Base-by-base conservation (phyloP, 2,888 invertebrate genomes). In the Ophioninae sp. region DNA sequence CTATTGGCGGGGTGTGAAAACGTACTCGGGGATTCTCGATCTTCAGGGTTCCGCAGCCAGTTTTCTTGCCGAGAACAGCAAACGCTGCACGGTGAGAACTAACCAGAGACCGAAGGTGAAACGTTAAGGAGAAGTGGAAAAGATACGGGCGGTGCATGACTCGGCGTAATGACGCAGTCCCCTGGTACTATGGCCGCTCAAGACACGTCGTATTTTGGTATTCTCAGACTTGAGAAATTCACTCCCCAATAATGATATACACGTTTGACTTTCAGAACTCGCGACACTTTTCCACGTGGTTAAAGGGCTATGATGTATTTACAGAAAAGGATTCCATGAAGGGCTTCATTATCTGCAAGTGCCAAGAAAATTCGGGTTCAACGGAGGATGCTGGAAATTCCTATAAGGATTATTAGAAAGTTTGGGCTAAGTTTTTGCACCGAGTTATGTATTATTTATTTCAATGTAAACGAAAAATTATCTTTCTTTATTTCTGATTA, bases 91-190 rank as follows among this genome's bases (percentile, higher is more conserved):
- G 84, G 75, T 69, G 44, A 44, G 57, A 83, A 67, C 64, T 56
- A 72, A 65, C 37, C 23, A 20, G 17, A 80, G 83, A 81, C 82
- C 78, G 44, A 69, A 68, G 64, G 39, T 50, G 39, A 23, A 82
- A 30, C n/a, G 72, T 67, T 76, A 65, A 61, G 75, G 68, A 59
- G 79, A 85, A 87, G 68, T 72, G 76, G 84, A 83, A 87, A 87
- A 89, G 85, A 87, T 87, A 88, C 85, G 87, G 86, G 79, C 64
- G 62, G 85, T 56, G 84, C 87, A 87, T 88, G 87, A 88, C 87
- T 87, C 86, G 87, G 85, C 82, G 85, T 79, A 84, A 85, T 81
- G 75, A 73, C 80, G 61, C 57, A 21, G 20, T 62, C 44, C 68
- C 72, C 82, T 75, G 64, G 56, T 64, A 62, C 79, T 57, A 69